Conservation (phyloP, 2,113 vertebrate genomes). For the Pomatorhinus ruficollis region DNA sequence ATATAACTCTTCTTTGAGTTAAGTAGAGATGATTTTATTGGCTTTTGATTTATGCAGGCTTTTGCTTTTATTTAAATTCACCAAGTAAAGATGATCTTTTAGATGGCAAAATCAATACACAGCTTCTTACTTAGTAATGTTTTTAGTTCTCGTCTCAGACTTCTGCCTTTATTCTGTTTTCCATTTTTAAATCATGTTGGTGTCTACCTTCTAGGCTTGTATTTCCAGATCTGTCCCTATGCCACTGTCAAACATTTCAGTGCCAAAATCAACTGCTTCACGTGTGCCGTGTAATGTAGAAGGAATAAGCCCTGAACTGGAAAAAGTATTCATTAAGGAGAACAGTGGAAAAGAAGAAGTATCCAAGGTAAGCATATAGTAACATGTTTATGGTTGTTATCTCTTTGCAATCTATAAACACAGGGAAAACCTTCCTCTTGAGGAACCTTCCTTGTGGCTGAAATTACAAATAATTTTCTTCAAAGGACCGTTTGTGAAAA, state of each 20-base stretch:
- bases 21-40: background rate
- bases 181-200: background rate
- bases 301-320: constrained; percentile 93
- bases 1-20: background rate
- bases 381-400: background rate
- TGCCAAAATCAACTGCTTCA: constrained; percentile 86
- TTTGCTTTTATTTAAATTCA: background rate
- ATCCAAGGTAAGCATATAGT: constrained; percentile 81
- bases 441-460: background rate
- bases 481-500: background rate
- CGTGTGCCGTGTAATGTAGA: constrained; percentile 91
- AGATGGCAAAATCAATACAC: background rate
- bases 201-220: constrained; percentile 72
- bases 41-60: background rate
- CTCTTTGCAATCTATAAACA: background rate
- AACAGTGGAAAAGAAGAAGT: constrained; percentile 88
- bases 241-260: constrained; percentile 82
- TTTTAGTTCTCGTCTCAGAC: background rate
- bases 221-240: constrained; percentile 82
- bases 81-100: background rate
- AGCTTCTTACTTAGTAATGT: background rate
- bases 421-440: background rate
- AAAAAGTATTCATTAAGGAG: constrained; percentile 93
- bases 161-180: background rate
- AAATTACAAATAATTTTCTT: background rate